Percentiles rank a stretch among this genome's conserved stretches.
These are phyloP conservation scores for Eira barbara DNA, from an alignment of 2,113 vertebrate genomes.

Conservation along the genomic window DNA sequence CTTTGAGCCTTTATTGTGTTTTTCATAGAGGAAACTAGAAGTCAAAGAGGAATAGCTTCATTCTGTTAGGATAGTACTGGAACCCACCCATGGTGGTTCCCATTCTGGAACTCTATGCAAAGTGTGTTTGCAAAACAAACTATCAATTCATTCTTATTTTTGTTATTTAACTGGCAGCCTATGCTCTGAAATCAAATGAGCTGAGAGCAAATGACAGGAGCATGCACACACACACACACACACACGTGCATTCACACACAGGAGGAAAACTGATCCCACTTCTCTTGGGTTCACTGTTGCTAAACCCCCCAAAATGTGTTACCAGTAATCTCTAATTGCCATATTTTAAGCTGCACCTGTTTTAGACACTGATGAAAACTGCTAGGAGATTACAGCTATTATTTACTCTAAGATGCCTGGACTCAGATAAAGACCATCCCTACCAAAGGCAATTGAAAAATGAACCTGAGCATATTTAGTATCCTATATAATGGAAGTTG, in stretches of 20 bases:
- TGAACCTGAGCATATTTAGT: not conserved
- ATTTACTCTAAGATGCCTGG: not conserved
- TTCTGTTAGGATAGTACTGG: not conserved
- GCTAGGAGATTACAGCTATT: not conserved
- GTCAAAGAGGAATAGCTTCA: not conserved
- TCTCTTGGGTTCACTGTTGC: not conserved
- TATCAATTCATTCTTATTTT: not conserved
- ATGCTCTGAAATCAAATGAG: not conserved
- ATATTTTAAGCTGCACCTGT: not conserved
- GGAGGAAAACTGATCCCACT: not conserved
- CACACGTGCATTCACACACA: not conserved
- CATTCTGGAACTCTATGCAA: not conserved
- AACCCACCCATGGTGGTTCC: not conserved
- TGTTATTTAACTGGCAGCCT: not conserved
- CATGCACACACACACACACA: not conserved
- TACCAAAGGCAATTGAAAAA: not conserved
- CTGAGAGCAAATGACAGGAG: not conserved
- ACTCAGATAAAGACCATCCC: not conserved
- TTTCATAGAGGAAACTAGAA: not conserved
- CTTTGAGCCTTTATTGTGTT: not conserved
- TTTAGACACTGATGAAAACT: not conserved
- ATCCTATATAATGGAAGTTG: not conserved
- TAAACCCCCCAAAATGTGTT: not conserved
- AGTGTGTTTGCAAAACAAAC: not conserved
- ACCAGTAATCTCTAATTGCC: not conserved